These are phyloP conservation scores for Idaea aversata DNA, from an alignment of 2,888 invertebrate species.

Conservation along the genomic window DNA sequence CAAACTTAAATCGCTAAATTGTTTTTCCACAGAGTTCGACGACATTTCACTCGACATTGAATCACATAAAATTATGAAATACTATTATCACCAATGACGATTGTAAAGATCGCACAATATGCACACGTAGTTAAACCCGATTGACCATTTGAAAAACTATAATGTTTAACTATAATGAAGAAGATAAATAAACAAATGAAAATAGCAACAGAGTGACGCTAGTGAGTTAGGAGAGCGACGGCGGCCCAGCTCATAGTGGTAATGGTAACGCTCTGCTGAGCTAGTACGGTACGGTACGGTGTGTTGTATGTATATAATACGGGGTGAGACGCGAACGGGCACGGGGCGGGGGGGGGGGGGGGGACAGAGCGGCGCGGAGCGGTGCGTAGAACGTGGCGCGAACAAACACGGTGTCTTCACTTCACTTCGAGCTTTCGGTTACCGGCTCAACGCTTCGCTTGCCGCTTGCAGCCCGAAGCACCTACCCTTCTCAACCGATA, in stretches of 20 bases:
- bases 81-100: neutral
- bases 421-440: neutral
- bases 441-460: too few relatives aligned
- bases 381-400: neutral
- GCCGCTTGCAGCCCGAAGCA: too few relatives aligned
- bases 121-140: neutral
- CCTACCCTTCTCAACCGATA: too few relatives aligned
- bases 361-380: neutral
- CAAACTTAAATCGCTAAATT: constrained; percentile 85
- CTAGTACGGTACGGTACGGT: neutral
- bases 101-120: neutral
- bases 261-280: neutral
- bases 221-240: neutral
- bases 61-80: neutral
- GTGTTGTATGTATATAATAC: neutral
- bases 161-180: neutral
- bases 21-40: constrained; percentile 80
- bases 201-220: neutral
- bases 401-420: neutral
- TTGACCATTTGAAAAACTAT: neutral
- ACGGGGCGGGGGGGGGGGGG: neutral
- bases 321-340: neutral
- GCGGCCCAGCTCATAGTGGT: neutral
- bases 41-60: constrained; percentile 53
- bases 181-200: neutral